phyloP scores from a whole-genome alignment of 2,888 invertebrate species.

The Noctua fimbriata region DNA sequence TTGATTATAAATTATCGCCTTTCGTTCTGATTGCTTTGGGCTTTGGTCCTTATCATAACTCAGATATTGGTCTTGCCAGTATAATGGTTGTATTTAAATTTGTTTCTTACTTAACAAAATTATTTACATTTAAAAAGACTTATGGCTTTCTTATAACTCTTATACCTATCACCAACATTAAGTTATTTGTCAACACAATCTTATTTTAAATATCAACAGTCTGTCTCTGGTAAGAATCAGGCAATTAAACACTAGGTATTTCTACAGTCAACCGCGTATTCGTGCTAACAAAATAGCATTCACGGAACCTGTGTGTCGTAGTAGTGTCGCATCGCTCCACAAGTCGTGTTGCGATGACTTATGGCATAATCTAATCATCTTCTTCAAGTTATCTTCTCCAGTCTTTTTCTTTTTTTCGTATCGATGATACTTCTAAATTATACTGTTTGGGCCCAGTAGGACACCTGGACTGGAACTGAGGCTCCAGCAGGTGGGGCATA shows the following conservation, averaged over 20 bases:
- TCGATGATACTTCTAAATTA: not conserved
- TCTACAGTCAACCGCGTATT: not conserved
- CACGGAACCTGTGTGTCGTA: not conserved
- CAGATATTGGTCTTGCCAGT: not conserved
- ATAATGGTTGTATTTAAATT: not conserved
- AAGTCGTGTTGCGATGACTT: not conserved
- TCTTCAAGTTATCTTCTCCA: not conserved
- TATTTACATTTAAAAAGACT: not conserved
- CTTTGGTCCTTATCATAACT: not conserved
- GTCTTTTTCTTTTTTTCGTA: not conserved
- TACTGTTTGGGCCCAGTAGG: not conserved
- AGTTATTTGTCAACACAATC: not conserved
- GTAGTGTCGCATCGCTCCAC: no score
- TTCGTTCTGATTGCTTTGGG: not conserved
- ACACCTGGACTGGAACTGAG: not conserved
- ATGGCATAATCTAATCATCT: not conserved
- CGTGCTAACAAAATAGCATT: no score
- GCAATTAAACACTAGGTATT: not conserved
- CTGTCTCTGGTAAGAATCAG: slow-evolving; percentile 27
- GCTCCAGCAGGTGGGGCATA: not conserved
- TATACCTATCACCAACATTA: not conserved
- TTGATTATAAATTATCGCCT: not conserved
- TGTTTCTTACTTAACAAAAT: not conserved
- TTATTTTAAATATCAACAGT: slow-evolving; percentile 12
- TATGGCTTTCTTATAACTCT: not conserved